phyloP scores from a whole-genome alignment of 2,888 invertebrate species.

The Amiota minor region DNA sequence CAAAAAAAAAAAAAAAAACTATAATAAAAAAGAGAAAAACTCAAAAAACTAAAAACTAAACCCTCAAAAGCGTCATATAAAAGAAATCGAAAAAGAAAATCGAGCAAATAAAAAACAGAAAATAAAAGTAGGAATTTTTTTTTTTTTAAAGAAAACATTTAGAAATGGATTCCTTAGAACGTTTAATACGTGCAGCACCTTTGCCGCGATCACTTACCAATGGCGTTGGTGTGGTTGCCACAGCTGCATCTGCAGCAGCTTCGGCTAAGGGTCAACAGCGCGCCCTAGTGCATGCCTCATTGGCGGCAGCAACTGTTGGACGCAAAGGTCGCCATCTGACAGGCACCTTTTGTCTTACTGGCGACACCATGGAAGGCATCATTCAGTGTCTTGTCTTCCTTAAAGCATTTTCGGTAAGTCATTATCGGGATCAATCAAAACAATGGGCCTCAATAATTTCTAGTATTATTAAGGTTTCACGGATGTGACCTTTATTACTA shows the following conservation, averaged over 20 bases:
- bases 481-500: too few relatives aligned
- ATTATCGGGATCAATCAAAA: neutral
- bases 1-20: neutral
- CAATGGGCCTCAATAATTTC: too few relatives aligned
- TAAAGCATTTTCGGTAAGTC: slow-evolving; percentile 93
- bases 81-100: slow-evolving; percentile 26
- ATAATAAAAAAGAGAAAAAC: slow-evolving; percentile 20
- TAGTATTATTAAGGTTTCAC: too few relatives aligned
- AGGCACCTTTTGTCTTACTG: slow-evolving; percentile 90
- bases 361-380: slow-evolving; percentile 94
- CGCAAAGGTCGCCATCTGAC: slow-evolving; percentile 88
- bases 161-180: slow-evolving; percentile 86
- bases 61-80: slow-evolving; percentile 13
- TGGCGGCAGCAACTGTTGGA: slow-evolving; percentile 81
- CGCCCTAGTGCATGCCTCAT: slow-evolving; percentile 84
- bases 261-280: slow-evolving; percentile 75
- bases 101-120: slow-evolving; percentile 13
- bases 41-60: slow-evolving; percentile 23
- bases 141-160: slow-evolving; percentile 30
- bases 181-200: slow-evolving; percentile 83
- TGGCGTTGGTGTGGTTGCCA: slow-evolving; percentile 64
- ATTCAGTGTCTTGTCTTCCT: slow-evolving; percentile 94
- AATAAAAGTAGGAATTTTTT: slow-evolving; percentile 29
- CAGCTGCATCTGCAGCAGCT: slow-evolving; percentile 58
- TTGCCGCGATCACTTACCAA: slow-evolving; percentile 79